Base-by-base conservation (phyloP, 2,888 invertebrate species). In the Taphrorychus bicolor region DNA sequence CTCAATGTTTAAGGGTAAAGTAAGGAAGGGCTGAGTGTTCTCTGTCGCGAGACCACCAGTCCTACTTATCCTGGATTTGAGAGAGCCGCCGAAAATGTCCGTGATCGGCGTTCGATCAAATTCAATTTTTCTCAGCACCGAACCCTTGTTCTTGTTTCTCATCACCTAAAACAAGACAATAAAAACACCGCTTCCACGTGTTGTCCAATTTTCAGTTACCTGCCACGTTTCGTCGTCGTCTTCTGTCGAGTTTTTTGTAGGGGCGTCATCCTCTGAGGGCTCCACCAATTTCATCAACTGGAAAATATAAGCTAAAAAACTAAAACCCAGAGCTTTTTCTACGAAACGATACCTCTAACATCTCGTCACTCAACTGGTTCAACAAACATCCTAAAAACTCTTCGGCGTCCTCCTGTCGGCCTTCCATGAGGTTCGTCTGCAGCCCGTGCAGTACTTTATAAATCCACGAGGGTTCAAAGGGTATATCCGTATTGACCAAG, bases 401-500 rank as follows among this genome's bases (percentile, higher is more conserved):
- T 82, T 98, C 98, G 0, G 98, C 98, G 83, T 98, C 98, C 80
- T 98, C 97, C 82, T 98, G 98, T 17, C 94, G 86, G 0, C 96
- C 97, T 81, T 95, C 94, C 59, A 93, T 91, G 48, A 89, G 86
- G 71, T 88, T 88, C n/a, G 86, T 87, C 74, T 90, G 88, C 40
- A 91, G 88, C 49, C 91, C 91, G 71, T 92, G 88, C 77, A 97
- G 85, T 83, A 96, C 90, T 71, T 91, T 91, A 77, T 94, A 92
- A 14, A 96, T 92, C 73, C 92, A 91, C 59, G 87, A 87, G n/a
- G 97, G 95, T 80, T 97, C 97, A 73, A 97, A 93, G 48, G 95
- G 89, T n/a, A 89, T 85, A 40, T 94, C 96, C 41, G 88, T 85
- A 72, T 87, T 86, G 56, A 89, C 86, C 16, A 75, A 57, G 7